These are phyloP conservation scores for Dendrocopos noguchii DNA, from an alignment of 2,113 vertebrate species.

Conservation along the genomic window DNA sequence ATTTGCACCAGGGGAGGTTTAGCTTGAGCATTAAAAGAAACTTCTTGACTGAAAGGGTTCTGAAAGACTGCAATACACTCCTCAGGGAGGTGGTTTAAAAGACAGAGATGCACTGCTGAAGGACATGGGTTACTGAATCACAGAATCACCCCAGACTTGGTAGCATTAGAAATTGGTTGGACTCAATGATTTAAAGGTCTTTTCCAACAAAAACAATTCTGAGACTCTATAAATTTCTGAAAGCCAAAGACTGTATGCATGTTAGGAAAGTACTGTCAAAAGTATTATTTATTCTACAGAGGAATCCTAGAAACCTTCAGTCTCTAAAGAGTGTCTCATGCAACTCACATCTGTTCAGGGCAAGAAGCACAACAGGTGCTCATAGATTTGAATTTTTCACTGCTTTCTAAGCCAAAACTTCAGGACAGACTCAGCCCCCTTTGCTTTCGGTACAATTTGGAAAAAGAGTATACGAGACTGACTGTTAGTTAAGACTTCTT, in stretches of 20 bases:
- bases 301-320: neutral
- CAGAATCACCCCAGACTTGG: no score
- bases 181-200: no score
- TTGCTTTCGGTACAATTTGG: constrained; percentile 10
- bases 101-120: no score
- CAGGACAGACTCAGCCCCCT: neutral
- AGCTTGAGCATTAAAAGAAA: no score
- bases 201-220: no score
- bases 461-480: constrained; percentile 36
- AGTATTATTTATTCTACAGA: neutral
- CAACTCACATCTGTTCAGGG: neutral
- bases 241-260: neutral
- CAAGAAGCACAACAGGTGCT: rapidly evolving
- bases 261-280: neutral
- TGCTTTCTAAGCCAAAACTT: neutral
- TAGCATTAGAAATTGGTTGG: no score
- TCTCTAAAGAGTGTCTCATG: neutral
- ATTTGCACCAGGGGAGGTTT: no score
- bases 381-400: neutral
- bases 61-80: no score
- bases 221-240: no score
- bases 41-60: no score
- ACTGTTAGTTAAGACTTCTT: constrained; percentile 41
- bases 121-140: no score
- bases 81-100: no score